These are phyloP conservation scores for Oncorhynchus kisutch DNA, from an alignment of 2,113 vertebrate genomes.

Conservation along the genomic window DNA sequence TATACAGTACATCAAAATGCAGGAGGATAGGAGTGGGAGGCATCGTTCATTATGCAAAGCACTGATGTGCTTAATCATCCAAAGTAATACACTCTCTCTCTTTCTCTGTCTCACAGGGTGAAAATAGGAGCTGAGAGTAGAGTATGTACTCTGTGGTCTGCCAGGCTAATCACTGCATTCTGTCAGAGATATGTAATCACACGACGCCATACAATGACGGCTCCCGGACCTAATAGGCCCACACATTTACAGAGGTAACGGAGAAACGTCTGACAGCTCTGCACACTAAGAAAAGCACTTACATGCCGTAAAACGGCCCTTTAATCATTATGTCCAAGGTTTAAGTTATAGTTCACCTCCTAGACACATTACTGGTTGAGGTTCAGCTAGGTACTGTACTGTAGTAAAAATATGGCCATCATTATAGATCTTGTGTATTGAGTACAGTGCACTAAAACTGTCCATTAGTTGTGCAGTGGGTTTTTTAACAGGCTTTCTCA, in stretches of 20 bases:
- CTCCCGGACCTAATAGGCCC: constrained; percentile 53
- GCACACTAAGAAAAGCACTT: constrained; percentile 6
- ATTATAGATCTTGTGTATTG: neutral
- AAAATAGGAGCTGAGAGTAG: constrained; percentile 15
- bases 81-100: neutral
- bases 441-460: neutral
- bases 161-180: constrained; percentile 66
- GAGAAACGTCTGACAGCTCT: constrained; percentile 10
- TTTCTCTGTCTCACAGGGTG: constrained; percentile 12
- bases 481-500: neutral
- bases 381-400: neutral
- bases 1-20: neutral
- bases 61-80: neutral
- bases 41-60: neutral
- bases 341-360: neutral
- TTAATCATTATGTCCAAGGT: neutral
- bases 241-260: constrained; percentile 2
- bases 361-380: neutral
- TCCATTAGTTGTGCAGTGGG: too few species aligned
- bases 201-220: constrained; percentile 63
- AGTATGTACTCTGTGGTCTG: constrained; percentile 49
- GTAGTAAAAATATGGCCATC: neutral
- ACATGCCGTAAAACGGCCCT: neutral
- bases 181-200: constrained; percentile 70
- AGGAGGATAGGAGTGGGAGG: neutral